These are phyloP conservation scores for Hydrotaea diabolus DNA, from an alignment of 2,888 invertebrate genomes.

Conservation along the genomic window DNA sequence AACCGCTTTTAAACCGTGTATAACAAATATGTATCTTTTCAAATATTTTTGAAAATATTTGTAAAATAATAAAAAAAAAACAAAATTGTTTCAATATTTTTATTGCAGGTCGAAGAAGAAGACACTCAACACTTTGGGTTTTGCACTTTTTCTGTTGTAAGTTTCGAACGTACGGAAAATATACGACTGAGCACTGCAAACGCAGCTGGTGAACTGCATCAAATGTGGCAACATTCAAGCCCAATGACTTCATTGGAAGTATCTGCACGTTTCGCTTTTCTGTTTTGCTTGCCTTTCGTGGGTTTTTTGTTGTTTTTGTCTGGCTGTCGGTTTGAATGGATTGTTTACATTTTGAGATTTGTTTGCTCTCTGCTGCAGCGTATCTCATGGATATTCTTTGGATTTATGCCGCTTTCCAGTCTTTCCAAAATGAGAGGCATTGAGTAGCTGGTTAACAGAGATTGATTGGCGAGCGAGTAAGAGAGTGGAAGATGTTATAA, in stretches of 20 bases:
- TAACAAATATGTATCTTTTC: no score
- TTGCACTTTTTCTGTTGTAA: not conserved
- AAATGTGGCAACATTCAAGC: slow-evolving; percentile 63
- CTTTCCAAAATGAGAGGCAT: not conserved
- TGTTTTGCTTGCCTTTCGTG: slow-evolving; percentile 16
- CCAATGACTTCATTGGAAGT: slow-evolving; percentile 66
- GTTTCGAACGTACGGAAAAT: slow-evolving; percentile 49
- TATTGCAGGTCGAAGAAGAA: not conserved
- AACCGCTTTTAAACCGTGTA: no score
- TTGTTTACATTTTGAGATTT: slow-evolving; percentile 60
- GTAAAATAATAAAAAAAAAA: not conserved
- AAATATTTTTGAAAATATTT: no score
- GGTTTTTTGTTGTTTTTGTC: slow-evolving; percentile 18
- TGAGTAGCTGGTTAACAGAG: slow-evolving; percentile 11
- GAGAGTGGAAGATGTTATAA: not conserved
- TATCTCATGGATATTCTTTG: slow-evolving; percentile 21
- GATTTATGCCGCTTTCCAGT: slow-evolving; percentile 25
- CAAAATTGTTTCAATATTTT: not conserved
- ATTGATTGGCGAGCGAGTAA: not conserved
- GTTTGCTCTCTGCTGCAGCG: not conserved
- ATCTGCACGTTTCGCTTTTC: slow-evolving; percentile 46
- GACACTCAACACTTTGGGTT: no score
- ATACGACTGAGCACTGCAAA: slow-evolving; percentile 71
- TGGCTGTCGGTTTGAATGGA: not conserved
- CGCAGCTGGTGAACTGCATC: slow-evolving; percentile 67